A percentile compares a stretch with the other conserved stretches of the same genome.
phyloP scores from a whole-genome alignment of 2,113 vertebrate genomes.

The Ploceus nigricollis region DNA sequence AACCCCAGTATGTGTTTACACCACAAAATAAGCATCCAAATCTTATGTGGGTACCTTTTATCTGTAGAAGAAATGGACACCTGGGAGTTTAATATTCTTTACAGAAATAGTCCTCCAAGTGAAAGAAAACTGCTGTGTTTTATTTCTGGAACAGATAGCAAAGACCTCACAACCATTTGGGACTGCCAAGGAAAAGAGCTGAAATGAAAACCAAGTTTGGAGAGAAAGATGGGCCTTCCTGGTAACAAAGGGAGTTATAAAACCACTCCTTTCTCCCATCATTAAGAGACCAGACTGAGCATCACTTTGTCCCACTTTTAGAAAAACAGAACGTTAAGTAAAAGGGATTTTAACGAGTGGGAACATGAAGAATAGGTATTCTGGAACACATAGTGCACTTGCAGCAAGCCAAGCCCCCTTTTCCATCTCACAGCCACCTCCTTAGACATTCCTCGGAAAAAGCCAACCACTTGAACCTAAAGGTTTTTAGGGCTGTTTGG shows the following conservation, averaged over 20 bases:
- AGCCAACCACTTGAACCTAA: not conserved
- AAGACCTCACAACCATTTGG: not conserved
- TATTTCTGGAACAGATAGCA: not conserved
- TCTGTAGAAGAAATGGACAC: not conserved
- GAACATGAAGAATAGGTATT: accelerated
- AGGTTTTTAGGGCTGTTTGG: not conserved
- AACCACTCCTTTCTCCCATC: not conserved
- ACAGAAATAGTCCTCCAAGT: not conserved
- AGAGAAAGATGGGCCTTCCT: not conserved
- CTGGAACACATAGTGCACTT: not conserved
- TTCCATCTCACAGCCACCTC: not conserved
- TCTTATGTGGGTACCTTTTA: not conserved
- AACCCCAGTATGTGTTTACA: not conserved
- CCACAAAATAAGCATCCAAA: not conserved
- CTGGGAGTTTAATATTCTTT: not conserved
- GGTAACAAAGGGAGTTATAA: not conserved
- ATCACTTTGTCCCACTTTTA: not conserved
- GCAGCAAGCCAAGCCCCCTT: not conserved
- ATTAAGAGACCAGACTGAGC: not conserved
- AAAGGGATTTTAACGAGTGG: not conserved
- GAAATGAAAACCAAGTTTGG: not conserved
- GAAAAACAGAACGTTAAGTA: not conserved
- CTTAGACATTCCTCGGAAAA: not conserved
- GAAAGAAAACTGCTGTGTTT: not conserved
- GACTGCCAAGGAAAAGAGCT: not conserved